Evolutionary conservation across 2,888 invertebrate genomes (phyloP), one percentile per base, ranked within the genome.

Genomic region (Protophormia terraenovae): DNA sequence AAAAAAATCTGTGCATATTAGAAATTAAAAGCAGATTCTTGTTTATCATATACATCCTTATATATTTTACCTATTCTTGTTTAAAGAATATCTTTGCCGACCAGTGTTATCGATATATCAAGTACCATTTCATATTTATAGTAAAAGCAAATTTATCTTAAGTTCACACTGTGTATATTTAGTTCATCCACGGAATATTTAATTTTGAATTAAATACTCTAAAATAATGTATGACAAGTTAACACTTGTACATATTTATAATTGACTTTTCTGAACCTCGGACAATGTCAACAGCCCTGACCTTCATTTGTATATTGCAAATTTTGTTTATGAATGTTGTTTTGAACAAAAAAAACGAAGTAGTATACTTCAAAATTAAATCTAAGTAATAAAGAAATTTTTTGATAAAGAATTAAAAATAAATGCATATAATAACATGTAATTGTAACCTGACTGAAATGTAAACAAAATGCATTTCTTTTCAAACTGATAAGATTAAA

Each of bases 401-500:
- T 22, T 50, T 32, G 12, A 29, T 41, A 29, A 58, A 29, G n/a
- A 41, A 19, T 14, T 19, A 41, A 12, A 24, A 75, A 64, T 2
- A 55, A 73, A 16, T 64, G 41, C 58, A 47, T 66, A 50, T 38
- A 72, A 62, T 29, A 60, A 10, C 75, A 83, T 69, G 75, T 66
- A 55, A 38, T 62, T 73, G 6, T 5, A 38, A 53, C 45, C 67
- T 82, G 84, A 81, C 82, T 27, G 12, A 47, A 80, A 67, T 78
- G 60, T 64, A 84, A 78, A 73, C 27, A 41, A 38, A 29, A 24
- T n/a, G 14, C 58, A 77, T 27, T 45, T 82, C 29, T 38, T 22
- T 24, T n/a, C 10, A 73, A 35, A 55, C 41, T 80, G 84, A 84
- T 84, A 79, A 84, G 69, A 60, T 69, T 35, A 29, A 16, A 16